Conservation (phyloP, 2,888 invertebrate genomes). For the Entomobrya multifasciata region DNA sequence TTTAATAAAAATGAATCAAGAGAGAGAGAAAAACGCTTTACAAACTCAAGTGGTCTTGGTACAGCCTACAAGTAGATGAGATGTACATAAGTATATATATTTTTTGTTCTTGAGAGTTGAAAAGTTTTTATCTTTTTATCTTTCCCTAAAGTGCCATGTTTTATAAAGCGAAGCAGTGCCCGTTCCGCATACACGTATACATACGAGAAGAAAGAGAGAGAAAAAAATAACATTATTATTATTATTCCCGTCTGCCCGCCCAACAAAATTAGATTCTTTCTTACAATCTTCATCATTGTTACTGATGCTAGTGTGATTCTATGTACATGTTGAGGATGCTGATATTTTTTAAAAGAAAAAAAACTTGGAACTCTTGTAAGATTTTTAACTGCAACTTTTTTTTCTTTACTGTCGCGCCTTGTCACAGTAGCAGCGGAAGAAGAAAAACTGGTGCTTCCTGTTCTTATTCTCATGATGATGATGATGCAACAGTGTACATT, state of each 20-base stretch:
- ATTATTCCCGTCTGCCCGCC: constrained; percentile 78
- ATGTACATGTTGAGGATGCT: too few relatives aligned
- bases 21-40: constrained; percentile 44
- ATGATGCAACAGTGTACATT: constrained; percentile 51
- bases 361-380: too few relatives aligned
- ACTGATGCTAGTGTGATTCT: too few relatives aligned
- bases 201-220: constrained; percentile 25
- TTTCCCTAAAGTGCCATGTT: constrained; percentile 79
- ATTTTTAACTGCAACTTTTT: constrained; percentile 47
- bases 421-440: not conserved
- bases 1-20: constrained; percentile 79
- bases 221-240: constrained; percentile 79
- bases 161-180: constrained; percentile 70
- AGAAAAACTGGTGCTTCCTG: not conserved
- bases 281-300: constrained; percentile 49
- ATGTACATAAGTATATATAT: constrained; percentile 68
- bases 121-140: constrained; percentile 80
- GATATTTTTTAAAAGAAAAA: too few relatives aligned
- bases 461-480: too few relatives aligned
- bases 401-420: constrained; percentile 29
- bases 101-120: constrained; percentile 70
- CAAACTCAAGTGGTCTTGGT: not conserved
- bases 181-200: too few relatives aligned
- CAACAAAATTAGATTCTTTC: constrained; percentile 76
- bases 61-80: constrained; percentile 41